phyloP scores from a whole-genome alignment of 64 coral and sea anemone genomes.

The Stylophora pistillata region DNA sequence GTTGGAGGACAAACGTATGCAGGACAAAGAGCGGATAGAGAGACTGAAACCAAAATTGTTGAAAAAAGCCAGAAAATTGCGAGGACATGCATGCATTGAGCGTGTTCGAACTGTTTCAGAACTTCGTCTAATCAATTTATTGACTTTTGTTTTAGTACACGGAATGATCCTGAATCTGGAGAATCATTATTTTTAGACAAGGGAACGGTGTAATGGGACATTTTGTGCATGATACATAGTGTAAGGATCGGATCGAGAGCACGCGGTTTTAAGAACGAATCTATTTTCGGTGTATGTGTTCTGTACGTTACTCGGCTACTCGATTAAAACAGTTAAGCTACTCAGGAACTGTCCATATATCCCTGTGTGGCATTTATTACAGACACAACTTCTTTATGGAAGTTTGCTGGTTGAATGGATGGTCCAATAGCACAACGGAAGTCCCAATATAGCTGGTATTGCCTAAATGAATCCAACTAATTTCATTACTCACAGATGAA shows the following conservation, averaged over 20 bases:
- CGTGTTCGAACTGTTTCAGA: neutral
- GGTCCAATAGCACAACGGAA: neutral
- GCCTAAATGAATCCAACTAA: too few relatives aligned
- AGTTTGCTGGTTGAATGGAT: neutral
- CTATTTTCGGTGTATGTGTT: too few relatives aligned
- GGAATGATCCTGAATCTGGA: neutral
- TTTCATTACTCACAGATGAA: too few relatives aligned
- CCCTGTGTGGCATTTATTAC: too few relatives aligned
- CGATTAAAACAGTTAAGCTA: too few relatives aligned
- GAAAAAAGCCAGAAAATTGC: neutral
- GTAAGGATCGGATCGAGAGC: too few relatives aligned
- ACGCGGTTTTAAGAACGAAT: too few relatives aligned
- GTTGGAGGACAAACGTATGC: conserved; percentile 2
- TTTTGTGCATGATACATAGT: neutral
- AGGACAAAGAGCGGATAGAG: conserved; percentile 9
- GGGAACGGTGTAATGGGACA: conserved; percentile 3
- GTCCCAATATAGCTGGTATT: neutral
- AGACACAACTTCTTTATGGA: neutral
- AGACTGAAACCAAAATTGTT: conserved; percentile 7
- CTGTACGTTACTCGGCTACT: too few relatives aligned
- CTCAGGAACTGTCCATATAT: too few relatives aligned
- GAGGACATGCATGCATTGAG: neutral
- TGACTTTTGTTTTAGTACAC: conserved; percentile 6
- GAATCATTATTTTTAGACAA: neutral
- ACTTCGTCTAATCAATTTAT: neutral